Percentiles rank a stretch among this genome's conserved stretches.
Conservation (phyloP, 2,888 invertebrate genomes). For the Cerastis leucographa region DNA sequence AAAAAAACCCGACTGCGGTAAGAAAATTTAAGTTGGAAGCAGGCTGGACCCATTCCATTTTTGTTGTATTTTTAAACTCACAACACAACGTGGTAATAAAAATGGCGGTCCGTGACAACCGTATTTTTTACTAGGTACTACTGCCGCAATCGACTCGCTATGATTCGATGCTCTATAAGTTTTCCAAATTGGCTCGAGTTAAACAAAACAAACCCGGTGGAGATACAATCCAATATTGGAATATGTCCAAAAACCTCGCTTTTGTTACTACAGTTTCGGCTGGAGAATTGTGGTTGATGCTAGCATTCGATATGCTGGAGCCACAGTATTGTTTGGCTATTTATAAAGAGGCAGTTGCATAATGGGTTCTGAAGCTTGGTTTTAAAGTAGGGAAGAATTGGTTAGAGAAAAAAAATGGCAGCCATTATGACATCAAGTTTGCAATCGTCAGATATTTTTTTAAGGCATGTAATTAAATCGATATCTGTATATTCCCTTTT, state of each 20-base stretch:
- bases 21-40: too few relatives aligned
- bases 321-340: slow-evolving; percentile 19
- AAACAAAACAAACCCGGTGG: slow-evolving; percentile 63
- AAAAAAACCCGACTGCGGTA: too few relatives aligned
- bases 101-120: background rate
- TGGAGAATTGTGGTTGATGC: slow-evolving; percentile 36
- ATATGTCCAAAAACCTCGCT: slow-evolving; percentile 61
- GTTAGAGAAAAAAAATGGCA: background rate
- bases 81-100: background rate
- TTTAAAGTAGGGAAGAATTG: background rate
- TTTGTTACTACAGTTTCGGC: slow-evolving; percentile 42
- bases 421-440: background rate
- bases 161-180: slow-evolving; percentile 5
- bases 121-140: background rate
- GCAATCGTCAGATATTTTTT: background rate
- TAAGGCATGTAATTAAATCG: too few relatives aligned
- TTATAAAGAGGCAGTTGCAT: slow-evolving; percentile 13
- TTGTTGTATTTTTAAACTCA: too few relatives aligned
- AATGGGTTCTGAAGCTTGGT: background rate
- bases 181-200: slow-evolving; percentile 61
- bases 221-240: slow-evolving; percentile 63
- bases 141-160: background rate
- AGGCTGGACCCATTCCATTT: too few relatives aligned
- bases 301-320: slow-evolving; percentile 23
- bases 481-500: too few relatives aligned